phyloP scores from a whole-genome alignment of 2,888 invertebrate species.

The Taenaris catops region DNA sequence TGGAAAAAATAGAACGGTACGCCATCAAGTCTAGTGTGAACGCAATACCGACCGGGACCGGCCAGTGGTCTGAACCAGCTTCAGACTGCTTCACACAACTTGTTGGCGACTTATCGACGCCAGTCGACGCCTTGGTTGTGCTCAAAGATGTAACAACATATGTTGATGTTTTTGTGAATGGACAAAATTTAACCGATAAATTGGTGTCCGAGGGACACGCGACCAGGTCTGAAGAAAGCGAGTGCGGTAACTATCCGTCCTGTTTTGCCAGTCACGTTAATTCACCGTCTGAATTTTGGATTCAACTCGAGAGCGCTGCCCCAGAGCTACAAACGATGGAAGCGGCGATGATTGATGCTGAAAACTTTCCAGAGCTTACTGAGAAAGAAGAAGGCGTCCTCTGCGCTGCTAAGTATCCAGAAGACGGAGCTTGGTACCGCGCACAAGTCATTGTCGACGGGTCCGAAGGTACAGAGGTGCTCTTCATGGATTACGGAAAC shows the following conservation, averaged over 20 bases:
- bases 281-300: conserved; percentile 88
- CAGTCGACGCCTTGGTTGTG: conserved; percentile 74
- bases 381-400: conserved; percentile 72
- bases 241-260: conserved; percentile 74
- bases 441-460: conserved; percentile 81
- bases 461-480: conserved; percentile 79
- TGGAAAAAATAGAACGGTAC: conserved; percentile 76
- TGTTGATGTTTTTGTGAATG: conserved; percentile 82
- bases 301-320: conserved; percentile 84
- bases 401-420: conserved; percentile 83
- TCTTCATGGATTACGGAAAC: conserved; percentile 86
- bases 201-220: conserved; percentile 81
- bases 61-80: conserved; percentile 83
- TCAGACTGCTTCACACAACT: conserved; percentile 76
- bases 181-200: conserved; percentile 80
- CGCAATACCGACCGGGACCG: conserved; percentile 81
- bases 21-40: conserved; percentile 84
- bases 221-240: conserved; percentile 68
- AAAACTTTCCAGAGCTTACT: conserved; percentile 70
- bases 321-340: conserved; percentile 80
- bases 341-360: conserved; percentile 75
- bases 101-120: conserved; percentile 68
- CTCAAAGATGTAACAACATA: conserved; percentile 81
- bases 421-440: conserved; percentile 84
- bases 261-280: conserved; percentile 88